Evolutionary conservation across 2,888 invertebrate species (phyloP).

Genomic region (Monochamus alternatus): DNA sequence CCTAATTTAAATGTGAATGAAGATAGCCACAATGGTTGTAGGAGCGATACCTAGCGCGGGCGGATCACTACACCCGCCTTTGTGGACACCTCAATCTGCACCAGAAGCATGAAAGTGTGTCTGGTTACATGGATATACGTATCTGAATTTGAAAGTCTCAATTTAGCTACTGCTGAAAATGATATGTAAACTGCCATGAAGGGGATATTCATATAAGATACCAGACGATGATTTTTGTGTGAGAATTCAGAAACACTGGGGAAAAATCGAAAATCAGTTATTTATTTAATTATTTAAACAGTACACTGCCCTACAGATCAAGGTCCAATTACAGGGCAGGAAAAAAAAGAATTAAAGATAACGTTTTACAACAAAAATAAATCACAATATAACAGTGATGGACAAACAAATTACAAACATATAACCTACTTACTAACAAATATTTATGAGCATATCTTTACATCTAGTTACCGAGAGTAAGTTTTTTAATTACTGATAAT

Average conservation of each 20-base stretch:
- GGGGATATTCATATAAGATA: conserved; percentile 18
- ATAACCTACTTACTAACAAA: no score
- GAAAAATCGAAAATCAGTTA: neutral
- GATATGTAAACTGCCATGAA: conserved; percentile 68
- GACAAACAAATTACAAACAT: no score
- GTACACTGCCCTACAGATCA: no score
- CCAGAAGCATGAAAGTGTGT: conserved; percentile 53
- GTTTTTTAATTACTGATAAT: no score
- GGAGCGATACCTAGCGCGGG: conserved; percentile 44
- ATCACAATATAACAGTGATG: no score
- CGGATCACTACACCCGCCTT: conserved; percentile 54
- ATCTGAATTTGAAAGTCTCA: conserved; percentile 69
- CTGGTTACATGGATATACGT: conserved; percentile 65
- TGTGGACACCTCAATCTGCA: conserved; percentile 60
- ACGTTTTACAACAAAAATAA: no score
- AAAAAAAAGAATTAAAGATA: no score
- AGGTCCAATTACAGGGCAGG: no score
- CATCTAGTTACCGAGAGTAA: no score
- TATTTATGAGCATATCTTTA: no score
- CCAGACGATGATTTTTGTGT: conserved; percentile 5
- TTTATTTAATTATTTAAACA: no score
- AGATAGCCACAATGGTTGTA: conserved; percentile 52
- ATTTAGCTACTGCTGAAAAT: conserved; percentile 64
- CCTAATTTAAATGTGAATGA: conserved; percentile 60
- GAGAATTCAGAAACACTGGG: neutral